Conservation (phyloP, 2,797 vertebrate genomes). For the Scyliorhinus canicula region DNA sequence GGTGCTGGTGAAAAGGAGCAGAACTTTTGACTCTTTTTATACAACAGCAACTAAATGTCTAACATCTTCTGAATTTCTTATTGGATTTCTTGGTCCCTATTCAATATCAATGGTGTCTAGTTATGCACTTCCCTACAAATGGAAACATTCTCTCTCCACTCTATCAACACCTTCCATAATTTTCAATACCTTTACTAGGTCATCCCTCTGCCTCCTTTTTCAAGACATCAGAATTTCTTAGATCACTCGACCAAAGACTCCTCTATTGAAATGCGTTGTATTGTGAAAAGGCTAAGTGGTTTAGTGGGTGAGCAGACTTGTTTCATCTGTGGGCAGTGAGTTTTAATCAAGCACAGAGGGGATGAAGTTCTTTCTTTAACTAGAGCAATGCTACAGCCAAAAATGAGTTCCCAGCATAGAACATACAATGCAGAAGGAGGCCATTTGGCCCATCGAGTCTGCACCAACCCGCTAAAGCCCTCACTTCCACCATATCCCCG, state of each 20-base stretch:
- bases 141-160: neutral
- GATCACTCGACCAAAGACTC: neutral
- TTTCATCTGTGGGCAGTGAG: neutral
- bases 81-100: neutral
- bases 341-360: neutral
- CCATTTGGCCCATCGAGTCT: no score
- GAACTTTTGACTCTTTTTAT: no score
- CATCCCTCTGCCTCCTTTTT: neutral
- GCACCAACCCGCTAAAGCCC: no score
- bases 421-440: no score
- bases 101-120: neutral
- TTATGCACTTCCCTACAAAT: neutral
- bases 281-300: neutral
- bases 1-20: no score
- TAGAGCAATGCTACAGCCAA: neutral
- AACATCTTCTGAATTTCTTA: neutral
- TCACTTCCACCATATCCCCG: no score
- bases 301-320: neutral
- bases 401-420: neutral
- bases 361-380: neutral
- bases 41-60: no score
- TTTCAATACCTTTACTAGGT: neutral
- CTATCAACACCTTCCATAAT: no score
- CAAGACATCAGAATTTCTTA: neutral
- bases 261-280: neutral